Evolutionary conservation across 2,113 vertebrate species (phyloP), one percentile per base, ranked within the genome.

Genomic region (Toxotes jaculatrix): DNA sequence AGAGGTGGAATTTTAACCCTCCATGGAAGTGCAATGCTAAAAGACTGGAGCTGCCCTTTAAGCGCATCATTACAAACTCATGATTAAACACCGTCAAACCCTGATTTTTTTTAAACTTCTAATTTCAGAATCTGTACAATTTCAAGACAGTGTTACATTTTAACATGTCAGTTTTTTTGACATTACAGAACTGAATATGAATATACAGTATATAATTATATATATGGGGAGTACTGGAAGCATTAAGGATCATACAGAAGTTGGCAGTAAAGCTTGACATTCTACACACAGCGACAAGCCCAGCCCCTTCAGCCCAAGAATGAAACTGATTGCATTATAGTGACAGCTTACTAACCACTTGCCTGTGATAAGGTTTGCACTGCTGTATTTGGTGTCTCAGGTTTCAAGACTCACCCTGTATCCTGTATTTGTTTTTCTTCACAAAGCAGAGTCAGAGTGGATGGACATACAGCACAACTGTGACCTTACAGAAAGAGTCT

Each of bases 351-450:
- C 27, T 27, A 27, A 27, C 27, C 27, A 27, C 27, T 27, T 27
- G 5, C 31, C n/a, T 45, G 31, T 43, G 34, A 21, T 55, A 31
- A 84, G 13, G 76, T 77, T 75, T 63, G 38, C 73, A 43, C 77
- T 36, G n/a, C 65, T 74, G 43, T 80, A 2, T 84, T 69, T 82
- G 38, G 1, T n/a, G 31, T 82, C 75, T 90, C 84, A 43, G 62
- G 72, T 90, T 87, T 86, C 88, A 86, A 4, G 43, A 34, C 74
- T 64, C 17, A 67, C 45, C 63, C 64, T 73, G 69, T 17, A 77
- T 90, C 84, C 88, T 88, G 83, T 57, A 62, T 69, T 42, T 47
- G 71, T 75, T 67, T 63, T 79, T 27, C 34, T 69, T 34, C 51
- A 38, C 40, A 17, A 5, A 9, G n/a, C 62, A 40, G 55, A 62